phyloP scores from a whole-genome alignment of 2,113 vertebrate genomes.

The Erinaceus europaeus region DNA sequence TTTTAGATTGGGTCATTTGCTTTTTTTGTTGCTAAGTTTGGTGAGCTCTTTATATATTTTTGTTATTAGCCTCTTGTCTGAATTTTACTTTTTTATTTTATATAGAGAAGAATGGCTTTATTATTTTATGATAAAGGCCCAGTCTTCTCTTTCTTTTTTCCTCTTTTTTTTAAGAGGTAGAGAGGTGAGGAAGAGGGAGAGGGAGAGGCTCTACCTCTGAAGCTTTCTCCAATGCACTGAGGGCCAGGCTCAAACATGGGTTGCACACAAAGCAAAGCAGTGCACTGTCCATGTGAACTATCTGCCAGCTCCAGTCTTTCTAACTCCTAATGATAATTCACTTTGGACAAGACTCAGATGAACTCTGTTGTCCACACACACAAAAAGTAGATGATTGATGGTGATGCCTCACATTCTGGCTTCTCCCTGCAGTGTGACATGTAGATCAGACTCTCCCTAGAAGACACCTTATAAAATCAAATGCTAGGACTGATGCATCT shows the following conservation, averaged over 20 bases:
- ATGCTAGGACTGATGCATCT: background rate
- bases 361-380: background rate
- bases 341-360: background rate
- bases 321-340: background rate
- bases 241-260: too few relatives aligned
- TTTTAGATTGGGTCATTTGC: too few relatives aligned
- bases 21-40: too few relatives aligned
- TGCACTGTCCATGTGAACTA: too few relatives aligned
- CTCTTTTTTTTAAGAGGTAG: background rate
- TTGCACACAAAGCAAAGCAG: too few relatives aligned
- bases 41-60: too few relatives aligned
- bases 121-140: background rate
- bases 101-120: background rate
- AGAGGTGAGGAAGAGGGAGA: too few relatives aligned
- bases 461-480: constrained; percentile 14
- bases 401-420: background rate
- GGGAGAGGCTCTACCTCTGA: too few relatives aligned
- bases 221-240: too few relatives aligned
- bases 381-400: background rate
- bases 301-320: background rate
- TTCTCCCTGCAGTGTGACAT: background rate
- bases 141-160: too few relatives aligned
- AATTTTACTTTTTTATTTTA: background rate
- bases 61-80: too few relatives aligned
- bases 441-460: background rate